Conservation (phyloP, 2,888 invertebrate species). For the Nyleta sp. region DNA sequence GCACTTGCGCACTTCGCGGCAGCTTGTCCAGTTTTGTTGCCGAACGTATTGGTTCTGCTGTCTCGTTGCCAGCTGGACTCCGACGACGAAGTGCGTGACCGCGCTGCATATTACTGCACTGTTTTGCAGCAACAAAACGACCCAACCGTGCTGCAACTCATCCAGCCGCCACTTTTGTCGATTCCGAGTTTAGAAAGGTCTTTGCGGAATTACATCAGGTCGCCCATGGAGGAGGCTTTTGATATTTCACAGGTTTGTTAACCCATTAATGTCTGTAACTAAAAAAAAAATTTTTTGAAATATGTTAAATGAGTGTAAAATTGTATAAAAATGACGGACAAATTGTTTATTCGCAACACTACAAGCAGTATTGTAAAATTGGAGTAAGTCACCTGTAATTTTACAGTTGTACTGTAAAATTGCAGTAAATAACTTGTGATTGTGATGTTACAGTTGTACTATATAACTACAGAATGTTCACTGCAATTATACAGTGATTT, state of each 20-base stretch:
- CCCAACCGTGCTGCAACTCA: slow-evolving; percentile 74
- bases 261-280: no score
- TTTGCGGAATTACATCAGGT: slow-evolving; percentile 90
- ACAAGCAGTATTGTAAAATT: no score
- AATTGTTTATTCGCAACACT: no score
- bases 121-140: slow-evolving; percentile 87
- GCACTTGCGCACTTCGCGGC: slow-evolving; percentile 99
- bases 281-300: no score
- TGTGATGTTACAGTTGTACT: no score
- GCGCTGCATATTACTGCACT: slow-evolving; percentile 97
- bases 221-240: slow-evolving; percentile 89
- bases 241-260: slow-evolving; percentile 78
- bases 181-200: slow-evolving; percentile 95
- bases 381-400: no score
- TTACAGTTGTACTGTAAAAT: no score
- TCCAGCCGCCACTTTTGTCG: slow-evolving; percentile 83
- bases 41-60: slow-evolving; percentile 92
- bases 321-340: no score
- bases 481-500: no score
- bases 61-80: slow-evolving; percentile 96
- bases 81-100: slow-evolving; percentile 99
- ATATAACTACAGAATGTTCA: no score
- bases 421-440: no score
- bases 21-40: slow-evolving; percentile 93
- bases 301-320: no score